phyloP scores from a whole-genome alignment of 1,140 invertebrate species.

The Scaptomyza hsui region DNA sequence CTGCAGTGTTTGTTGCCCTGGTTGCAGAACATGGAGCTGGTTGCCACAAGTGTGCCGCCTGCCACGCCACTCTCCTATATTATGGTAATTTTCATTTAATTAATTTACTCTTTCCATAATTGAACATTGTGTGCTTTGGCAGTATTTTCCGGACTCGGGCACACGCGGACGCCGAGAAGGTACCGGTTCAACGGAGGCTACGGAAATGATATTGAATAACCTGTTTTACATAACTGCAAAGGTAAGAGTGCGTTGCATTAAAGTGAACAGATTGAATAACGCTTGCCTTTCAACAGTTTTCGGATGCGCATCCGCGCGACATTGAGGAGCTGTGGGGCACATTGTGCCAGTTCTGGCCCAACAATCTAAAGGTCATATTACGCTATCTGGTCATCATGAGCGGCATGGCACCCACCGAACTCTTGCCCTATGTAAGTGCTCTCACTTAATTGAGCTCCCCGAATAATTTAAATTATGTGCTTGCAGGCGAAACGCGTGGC shows the following conservation, averaged over 20 bases:
- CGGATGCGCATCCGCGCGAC: slow-evolving; percentile 97
- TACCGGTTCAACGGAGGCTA: slow-evolving; percentile 99
- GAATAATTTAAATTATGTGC: neutral
- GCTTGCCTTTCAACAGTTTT: slow-evolving; percentile 88
- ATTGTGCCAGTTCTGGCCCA: slow-evolving; percentile 97
- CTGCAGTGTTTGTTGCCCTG: slow-evolving; percentile 97
- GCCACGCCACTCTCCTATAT: slow-evolving; percentile 92
- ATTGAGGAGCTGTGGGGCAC: slow-evolving; percentile 98
- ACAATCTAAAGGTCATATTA: slow-evolving; percentile 98
- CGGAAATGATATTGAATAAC: slow-evolving; percentile 99
- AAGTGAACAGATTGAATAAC: neutral
- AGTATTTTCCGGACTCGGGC: slow-evolving; percentile 91
- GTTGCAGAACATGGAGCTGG: slow-evolving; percentile 99
- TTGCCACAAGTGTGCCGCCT: slow-evolving; percentile 97
- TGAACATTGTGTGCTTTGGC: slow-evolving; percentile 25
- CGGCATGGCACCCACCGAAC: slow-evolving; percentile 96
- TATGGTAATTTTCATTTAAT: slow-evolving; percentile 86
- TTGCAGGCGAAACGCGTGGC: slow-evolving; percentile 96
- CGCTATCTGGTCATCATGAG: slow-evolving; percentile 98
- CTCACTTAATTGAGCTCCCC: neutral
- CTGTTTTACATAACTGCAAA: slow-evolving; percentile 99
- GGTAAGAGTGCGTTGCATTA: slow-evolving; percentile 85
- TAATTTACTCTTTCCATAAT: neutral
- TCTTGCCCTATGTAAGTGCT: slow-evolving; percentile 92
- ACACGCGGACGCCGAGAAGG: slow-evolving; percentile 91